Base-by-base conservation (phyloP, 2,797 vertebrate species). In the Salmo trutta region DNA sequence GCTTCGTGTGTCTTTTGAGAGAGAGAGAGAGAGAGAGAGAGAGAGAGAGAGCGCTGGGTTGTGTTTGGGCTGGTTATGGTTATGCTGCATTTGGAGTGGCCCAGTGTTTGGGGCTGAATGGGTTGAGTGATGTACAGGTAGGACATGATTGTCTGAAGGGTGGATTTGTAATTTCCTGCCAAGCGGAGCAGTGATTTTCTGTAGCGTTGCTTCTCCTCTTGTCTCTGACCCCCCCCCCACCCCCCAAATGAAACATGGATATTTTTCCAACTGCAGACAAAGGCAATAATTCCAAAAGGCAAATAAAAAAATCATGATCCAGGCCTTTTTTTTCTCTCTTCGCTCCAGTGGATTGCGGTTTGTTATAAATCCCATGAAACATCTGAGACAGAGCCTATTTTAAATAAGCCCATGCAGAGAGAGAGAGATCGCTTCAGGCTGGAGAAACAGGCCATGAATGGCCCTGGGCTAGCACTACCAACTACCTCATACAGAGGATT, bases 351-450 rank as follows among this genome's bases (percentile, higher is more conserved):
- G 88, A 90, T 87, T 89, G 90, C 84, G 87, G 88, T 90, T 91
- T 79, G 86, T 85, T 87, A 84, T 87, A 88, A 88, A 91, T 75
- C 88, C 77, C 77, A 82, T 83, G 83, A 47, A 47, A 47, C 86
- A 89, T 91, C 87, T 83, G 78, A 93, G 87, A 87, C 85, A 77
- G 86, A 84, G 86, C 90, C 88, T 86, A 86, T 92, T 91, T 92
- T 87, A 81, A 90, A 90, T 89, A 89, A 89, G 88, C 85, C 84
- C 81, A 77, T 14, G 80, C 52, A 64, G 71, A 81, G 75, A 80
- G 72, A 80, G 71, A 24, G 36, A 47, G 10, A 16, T 17, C 36
- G 78, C 85, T 87, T 79, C 83, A 81, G 87, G 83, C 73, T 79
- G 73, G 33, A 47, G 69, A 74, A 59, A 47, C 69, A 56, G 24